Evolutionary conservation across 2,888 invertebrate genomes (phyloP), one percentile per base, ranked within the genome.

Genomic region (Eubasilissa splendida): DNA sequence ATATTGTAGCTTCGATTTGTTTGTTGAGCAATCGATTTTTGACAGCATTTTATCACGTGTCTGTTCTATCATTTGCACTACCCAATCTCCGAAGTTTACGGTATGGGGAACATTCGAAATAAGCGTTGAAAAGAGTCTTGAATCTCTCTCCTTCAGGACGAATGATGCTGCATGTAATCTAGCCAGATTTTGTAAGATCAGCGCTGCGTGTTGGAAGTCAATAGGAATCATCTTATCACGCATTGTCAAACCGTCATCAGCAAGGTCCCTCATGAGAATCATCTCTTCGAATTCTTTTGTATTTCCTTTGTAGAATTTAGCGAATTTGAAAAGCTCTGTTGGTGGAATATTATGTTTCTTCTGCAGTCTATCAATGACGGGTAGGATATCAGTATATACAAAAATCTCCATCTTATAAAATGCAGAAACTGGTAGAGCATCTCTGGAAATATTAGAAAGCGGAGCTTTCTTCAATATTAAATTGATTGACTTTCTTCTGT

Each of bases 161-260:
- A 85, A 85, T 2, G 85, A 85, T 0, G 85, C 56, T 1, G 86
- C 86, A 75, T 87, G 87, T 8, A 86, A 84, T 76, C 85, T 85
- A 0, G 85, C 87, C 70, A 86, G 86, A 68, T 85, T 85, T 7
- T 82, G 78, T 52, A 87, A 81, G 11, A 86, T 84, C 22, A 85
- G 53, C 33, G 75, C 76, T 0, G 86, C 79, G 78, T 87, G 87
- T 50, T 84, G 83, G n/a, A 84, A 80, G 59, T 86, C 80, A 84
- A 87, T 85, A 10, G 85, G 84, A 11, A 79, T 54, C 60, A 83
- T 84, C 12, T 63, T 52, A 50, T 73, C 66, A 4, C 42, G 74
- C 14, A 75, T 22, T 8, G 14, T 33, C 22, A 65, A 79, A 33
- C 66, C 74, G 33, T 52, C 52, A 52, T 63, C 8, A 12, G 53